phyloP scores from a whole-genome alignment of 2,888 invertebrate genomes.

The Hypena proboscidalis region DNA sequence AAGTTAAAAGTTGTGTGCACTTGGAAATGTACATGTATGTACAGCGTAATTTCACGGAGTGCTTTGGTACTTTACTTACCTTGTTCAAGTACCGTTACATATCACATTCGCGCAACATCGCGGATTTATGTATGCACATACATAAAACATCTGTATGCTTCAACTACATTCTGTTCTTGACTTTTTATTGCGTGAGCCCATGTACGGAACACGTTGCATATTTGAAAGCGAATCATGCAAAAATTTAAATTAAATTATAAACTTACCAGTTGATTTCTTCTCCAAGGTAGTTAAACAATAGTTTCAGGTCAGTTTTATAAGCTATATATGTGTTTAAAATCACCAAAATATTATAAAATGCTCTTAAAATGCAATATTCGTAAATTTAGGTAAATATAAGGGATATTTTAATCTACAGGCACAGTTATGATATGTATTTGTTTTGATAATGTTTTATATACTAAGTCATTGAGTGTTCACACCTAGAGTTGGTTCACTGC shows the following conservation, averaged over 20 bases:
- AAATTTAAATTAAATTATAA: slow-evolving; percentile 1
- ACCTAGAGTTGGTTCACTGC: slow-evolving; percentile 35
- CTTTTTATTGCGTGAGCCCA: too few species aligned
- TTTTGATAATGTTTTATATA: slow-evolving; percentile 57
- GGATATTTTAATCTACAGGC: slow-evolving; percentile 70
- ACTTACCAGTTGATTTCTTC: slow-evolving; percentile 45
- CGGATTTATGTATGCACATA: too few species aligned
- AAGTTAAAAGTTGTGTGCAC: too few species aligned
- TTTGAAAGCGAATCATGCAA: neutral
- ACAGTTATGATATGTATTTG: slow-evolving; percentile 81
- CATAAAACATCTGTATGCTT: too few species aligned
- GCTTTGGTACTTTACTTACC: too few species aligned
- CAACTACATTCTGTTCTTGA: too few species aligned
- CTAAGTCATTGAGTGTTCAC: slow-evolving; percentile 55
- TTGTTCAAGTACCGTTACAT: too few species aligned
- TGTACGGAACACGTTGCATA: too few species aligned
- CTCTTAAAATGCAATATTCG: slow-evolving; percentile 43
- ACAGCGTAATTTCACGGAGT: too few species aligned
- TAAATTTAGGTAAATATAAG: slow-evolving; percentile 53
- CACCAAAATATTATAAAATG: slow-evolving; percentile 46
- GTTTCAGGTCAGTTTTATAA: slow-evolving; percentile 31
- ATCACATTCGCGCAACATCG: too few species aligned
- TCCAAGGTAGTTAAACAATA: slow-evolving; percentile 36
- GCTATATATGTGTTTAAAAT: slow-evolving; percentile 34
- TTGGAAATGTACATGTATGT: too few species aligned